These are phyloP conservation scores for Mohoua ochrocephala DNA, from an alignment of 2,113 vertebrate genomes.

Conservation along the genomic window DNA sequence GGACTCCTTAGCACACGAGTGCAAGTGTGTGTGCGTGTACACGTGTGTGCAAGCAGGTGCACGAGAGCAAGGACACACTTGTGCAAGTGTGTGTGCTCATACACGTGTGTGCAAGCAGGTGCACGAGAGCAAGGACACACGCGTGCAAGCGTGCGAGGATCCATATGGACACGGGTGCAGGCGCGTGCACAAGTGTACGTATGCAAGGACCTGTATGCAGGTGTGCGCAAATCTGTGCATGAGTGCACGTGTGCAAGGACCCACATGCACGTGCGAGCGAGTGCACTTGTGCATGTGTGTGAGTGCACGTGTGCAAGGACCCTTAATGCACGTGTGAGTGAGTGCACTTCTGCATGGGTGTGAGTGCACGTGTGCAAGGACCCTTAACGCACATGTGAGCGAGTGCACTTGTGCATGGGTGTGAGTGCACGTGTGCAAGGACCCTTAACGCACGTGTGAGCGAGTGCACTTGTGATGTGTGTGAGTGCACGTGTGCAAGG, in stretches of 20 bases:
- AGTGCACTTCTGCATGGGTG: too few relatives aligned
- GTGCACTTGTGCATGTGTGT: neutral
- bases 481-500: too few relatives aligned
- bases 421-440: fast-evolving
- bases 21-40: too few relatives aligned
- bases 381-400: neutral
- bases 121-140: neutral
- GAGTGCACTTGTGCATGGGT: too few relatives aligned
- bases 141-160: neutral
- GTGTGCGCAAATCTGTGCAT: fast-evolving
- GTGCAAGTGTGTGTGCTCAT: too few relatives aligned
- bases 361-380: fast-evolving
- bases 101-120: fast-evolving
- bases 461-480: too few relatives aligned
- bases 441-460: neutral
- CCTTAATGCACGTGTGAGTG: neutral
- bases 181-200: too few relatives aligned
- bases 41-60: fast-evolving
- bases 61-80: neutral
- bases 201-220: neutral
- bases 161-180: neutral
- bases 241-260: neutral
- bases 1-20: neutral
- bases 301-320: neutral
- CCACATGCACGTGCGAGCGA: neutral